Evolutionary conservation across 2,113 vertebrate species (phyloP).

Genomic region (Myotis lucifugus): DNA sequence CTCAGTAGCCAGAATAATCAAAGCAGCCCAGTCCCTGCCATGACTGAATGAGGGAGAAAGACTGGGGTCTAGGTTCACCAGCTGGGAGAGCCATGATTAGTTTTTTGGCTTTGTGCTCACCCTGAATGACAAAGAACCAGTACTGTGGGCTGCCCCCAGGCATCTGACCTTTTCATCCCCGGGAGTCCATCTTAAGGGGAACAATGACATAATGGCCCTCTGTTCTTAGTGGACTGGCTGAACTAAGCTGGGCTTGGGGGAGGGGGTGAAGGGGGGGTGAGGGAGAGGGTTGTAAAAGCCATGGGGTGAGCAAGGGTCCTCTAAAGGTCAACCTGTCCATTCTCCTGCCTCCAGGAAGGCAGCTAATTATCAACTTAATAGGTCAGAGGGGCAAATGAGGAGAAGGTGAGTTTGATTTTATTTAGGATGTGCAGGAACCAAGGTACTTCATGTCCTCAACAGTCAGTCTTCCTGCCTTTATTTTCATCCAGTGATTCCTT

Average conservation of each 20-base stretch:
- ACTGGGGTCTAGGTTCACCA: conserved; percentile 19
- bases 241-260: conserved; percentile 51
- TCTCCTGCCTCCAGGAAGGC: conserved; percentile 42
- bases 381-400: neutral
- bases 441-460: neutral
- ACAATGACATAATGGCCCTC: conserved; percentile 67
- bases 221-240: conserved; percentile 66
- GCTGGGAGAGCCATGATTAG: conserved; percentile 16
- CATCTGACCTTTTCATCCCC: conserved; percentile 73
- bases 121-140: conserved; percentile 56
- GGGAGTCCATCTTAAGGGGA: conserved; percentile 58
- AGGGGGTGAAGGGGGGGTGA: neutral
- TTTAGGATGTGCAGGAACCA: neutral
- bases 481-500: neutral
- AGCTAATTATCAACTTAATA: conserved; percentile 39
- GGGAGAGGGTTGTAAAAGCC: conserved; percentile 19
- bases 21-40: neutral
- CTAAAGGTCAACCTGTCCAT: conserved; percentile 48
- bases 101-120: conserved; percentile 52
- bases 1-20: conserved; percentile 36
- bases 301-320: conserved; percentile 33
- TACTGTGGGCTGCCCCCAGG: conserved; percentile 48
- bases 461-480: neutral
- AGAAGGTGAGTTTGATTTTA: conserved; percentile 49
- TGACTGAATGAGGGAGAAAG: neutral